Base-by-base conservation (phyloP, 92 coral and sea anemone species). In the Diadumene lineata region DNA sequence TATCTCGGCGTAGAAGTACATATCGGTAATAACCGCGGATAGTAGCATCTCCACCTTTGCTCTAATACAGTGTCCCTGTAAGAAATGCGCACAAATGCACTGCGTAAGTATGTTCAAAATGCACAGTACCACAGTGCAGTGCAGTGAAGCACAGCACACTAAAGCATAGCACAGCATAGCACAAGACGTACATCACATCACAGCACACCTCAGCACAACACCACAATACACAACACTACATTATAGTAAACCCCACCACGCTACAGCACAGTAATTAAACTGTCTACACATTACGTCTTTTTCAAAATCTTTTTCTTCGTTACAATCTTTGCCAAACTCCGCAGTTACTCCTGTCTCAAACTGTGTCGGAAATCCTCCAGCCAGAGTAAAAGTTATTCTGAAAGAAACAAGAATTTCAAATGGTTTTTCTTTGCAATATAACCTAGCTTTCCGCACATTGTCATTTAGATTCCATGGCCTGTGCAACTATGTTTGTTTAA, bases 311-410 rank as follows among this genome's bases (percentile, higher is more conserved):
- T 90, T 81, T 2, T 33, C 69, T 44, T 82, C 74, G 57, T 67
- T 69, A 44, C 96, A 90, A 69, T 90, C 70, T 31, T 43, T 85
- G 2, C 96, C 96, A 65, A 90, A 56, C 66, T 82, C 82, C 32
- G 86, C 61, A 21, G 77, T 82, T 43, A 85, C 92, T 48, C 82
- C 84, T 27, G 86, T 68, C 9, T 34, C 82, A 38, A 90, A 64
- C 33, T 83, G 81, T 0, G 92, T 75, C 0, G 96, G 96, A 31
- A 86, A 43, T 8, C 96, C 96, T 8, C 73, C 79, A 7, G 92
- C 38, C 31, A 25, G 31, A 26, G 64, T 23, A 32, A 22, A 22
- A 22, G 31, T 32, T 23, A 58, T 58, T 30, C 64, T 58, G 22
- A 58, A 53, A 53, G 10, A 53, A 15, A 53, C 48, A 38, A 38